phyloP scores from a whole-genome alignment of 2,797 vertebrate species.

The Manis crassicaudata region DNA sequence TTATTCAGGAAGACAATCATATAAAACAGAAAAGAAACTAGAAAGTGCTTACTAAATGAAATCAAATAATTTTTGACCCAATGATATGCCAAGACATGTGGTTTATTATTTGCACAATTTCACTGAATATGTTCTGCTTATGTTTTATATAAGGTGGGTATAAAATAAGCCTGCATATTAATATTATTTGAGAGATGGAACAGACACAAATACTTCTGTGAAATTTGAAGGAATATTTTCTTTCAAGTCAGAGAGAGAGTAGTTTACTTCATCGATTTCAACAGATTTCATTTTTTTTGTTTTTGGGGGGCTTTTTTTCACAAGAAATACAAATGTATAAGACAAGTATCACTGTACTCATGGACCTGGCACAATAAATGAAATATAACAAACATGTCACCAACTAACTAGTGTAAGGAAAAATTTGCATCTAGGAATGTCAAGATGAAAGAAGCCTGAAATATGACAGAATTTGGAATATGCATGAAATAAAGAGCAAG shows the following conservation, averaged over 20 bases:
- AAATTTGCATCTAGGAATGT: background rate
- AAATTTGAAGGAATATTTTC: background rate
- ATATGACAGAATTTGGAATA: background rate
- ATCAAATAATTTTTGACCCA: background rate
- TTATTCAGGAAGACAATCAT: background rate
- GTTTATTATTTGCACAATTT: background rate
- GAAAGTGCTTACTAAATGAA: background rate
- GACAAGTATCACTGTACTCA: background rate
- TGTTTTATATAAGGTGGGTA: background rate
- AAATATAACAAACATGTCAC: background rate
- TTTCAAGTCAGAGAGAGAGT: background rate
- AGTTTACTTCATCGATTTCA: slow-evolving; percentile 1
- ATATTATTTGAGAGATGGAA: background rate
- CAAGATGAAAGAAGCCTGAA: background rate
- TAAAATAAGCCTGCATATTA: background rate
- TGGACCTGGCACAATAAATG: background rate
- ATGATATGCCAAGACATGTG: background rate
- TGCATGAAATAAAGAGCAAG: background rate
- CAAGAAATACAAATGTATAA: background rate
- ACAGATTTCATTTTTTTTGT: background rate
- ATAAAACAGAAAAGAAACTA: background rate
- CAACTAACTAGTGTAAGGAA: background rate
- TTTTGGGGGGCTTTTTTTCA: background rate
- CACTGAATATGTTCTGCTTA: background rate
- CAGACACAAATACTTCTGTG: background rate